Percentiles rank a stretch among this genome's conserved stretches.
phyloP scores from a whole-genome alignment of 2,113 vertebrate species.

The Menura novaehollandiae region DNA sequence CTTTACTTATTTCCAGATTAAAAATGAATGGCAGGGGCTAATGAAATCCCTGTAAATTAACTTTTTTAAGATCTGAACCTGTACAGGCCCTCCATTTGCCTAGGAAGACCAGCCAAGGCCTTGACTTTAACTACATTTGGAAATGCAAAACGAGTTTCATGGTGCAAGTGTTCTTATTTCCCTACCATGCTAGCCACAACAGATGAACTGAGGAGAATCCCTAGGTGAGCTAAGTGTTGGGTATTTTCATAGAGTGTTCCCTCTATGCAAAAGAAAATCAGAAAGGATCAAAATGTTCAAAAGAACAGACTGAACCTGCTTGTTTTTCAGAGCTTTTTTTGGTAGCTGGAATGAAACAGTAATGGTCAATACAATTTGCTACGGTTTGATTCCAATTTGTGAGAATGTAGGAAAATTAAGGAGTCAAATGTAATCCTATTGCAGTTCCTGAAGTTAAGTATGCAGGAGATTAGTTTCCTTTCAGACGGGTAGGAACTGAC shows the following conservation, averaged over 20 bases:
- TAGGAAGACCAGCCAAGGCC: background rate
- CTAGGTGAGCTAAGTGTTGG: background rate
- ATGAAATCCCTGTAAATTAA: background rate
- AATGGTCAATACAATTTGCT: background rate
- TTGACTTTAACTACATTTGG: background rate
- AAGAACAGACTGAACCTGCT: background rate
- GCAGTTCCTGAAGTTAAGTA: background rate
- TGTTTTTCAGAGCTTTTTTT: background rate
- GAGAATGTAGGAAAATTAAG: background rate
- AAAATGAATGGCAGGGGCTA: background rate
- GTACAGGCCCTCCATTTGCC: background rate
- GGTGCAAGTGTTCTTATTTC: background rate
- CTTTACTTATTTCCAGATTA: background rate
- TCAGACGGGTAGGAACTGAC: background rate
- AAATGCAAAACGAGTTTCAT: background rate
- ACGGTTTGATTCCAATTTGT: background rate
- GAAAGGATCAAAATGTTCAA: background rate
- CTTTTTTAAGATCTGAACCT: background rate
- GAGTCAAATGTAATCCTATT: background rate
- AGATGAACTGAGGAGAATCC: background rate
- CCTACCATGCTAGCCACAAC: background rate
- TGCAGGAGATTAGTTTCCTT: background rate
- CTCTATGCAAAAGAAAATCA: background rate
- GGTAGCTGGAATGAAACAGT: background rate
- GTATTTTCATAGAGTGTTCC: background rate